Conservation (phyloP, 2,113 vertebrate species). For the Stercorarius parasiticus region DNA sequence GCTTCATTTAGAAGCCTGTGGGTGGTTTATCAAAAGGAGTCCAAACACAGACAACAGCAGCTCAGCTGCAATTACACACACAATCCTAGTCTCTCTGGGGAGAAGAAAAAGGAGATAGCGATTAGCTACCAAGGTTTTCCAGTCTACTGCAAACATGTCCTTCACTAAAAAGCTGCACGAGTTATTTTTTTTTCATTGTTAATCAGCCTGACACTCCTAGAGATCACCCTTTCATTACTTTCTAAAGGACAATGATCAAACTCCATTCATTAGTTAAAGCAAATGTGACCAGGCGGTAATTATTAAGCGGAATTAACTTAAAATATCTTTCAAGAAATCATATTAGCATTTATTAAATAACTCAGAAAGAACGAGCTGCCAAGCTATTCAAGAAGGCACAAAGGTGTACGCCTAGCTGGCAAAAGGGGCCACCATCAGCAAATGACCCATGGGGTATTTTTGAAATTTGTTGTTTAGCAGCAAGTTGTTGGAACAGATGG, state of each 20-base stretch:
- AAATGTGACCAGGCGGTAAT: not conserved
- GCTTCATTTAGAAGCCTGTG: not conserved
- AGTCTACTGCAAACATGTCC: not conserved
- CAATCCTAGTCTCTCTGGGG: not conserved
- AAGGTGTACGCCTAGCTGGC: not conserved
- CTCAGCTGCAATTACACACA: not conserved
- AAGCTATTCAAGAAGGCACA: not conserved
- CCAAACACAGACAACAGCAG: not conserved
- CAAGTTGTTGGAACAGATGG: not conserved
- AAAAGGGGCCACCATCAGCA: not conserved
- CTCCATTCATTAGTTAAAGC: not conserved
- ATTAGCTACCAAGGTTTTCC: not conserved
- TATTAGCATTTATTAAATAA: not conserved
- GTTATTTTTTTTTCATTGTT: not conserved
- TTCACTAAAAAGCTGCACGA: not conserved
- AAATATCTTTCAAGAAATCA: not conserved
- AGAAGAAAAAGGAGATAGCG: not conserved
- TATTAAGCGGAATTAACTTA: not conserved
- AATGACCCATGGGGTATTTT: not conserved
- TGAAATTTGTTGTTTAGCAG: not conserved
- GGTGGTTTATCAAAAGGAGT: not conserved
- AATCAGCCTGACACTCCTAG: not conserved
- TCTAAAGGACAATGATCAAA: not conserved
- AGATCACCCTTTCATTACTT: not conserved
- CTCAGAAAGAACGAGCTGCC: not conserved